Base-by-base conservation (phyloP, 2,113 vertebrate genomes). In the Ceratotherium simum region DNA sequence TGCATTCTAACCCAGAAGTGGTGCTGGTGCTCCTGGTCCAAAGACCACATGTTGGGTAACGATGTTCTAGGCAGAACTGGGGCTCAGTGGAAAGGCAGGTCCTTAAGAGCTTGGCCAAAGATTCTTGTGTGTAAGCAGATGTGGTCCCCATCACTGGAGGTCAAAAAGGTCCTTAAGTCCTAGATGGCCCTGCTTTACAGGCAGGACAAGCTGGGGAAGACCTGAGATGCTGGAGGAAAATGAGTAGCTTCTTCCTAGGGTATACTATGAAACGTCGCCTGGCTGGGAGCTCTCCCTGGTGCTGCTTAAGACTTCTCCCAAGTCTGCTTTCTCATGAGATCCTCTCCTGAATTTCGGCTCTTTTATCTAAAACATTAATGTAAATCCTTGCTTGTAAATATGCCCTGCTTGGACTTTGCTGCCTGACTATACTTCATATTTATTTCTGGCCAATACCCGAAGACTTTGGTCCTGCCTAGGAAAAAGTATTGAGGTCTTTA, bases 251-350 rank as follows among this genome's bases (percentile, higher is more conserved):
- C 42, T 42, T 91, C 33, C 62, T 48, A 25, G 78, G 17, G 18
- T 4, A 0, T 0, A 10, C 27, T 18, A 48, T 64, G 42, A 69
- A 72, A 12, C 0, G 0, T 1, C 42, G 18, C 0, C 31, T 31
- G 90, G 72, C 79, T 79, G 82, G 95, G 90, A 96, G 90, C 79
- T 84, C 75, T 94, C 90, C 94, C 92, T 96, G 73, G 84, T 94
- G 80, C 90, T 92, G 87, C 83, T n/a, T 36, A 31, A 11, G 17
- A 36, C 33, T 56, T 69, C 39, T 14, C 10, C 27, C 16, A 65
- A 46, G 23, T 36, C n/a, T 18, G 21, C 54, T 42, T 78, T 83
- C 58, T 64, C 64, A 7, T 8, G 27, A 2, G 27, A 83, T 10
- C 27, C 18, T 21, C 14, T 81, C 25, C 42, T 13, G 70, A 70